These are phyloP conservation scores for Anagrus nilaparvatae DNA, from an alignment of 1,140 invertebrate genomes.

Conservation along the genomic window DNA sequence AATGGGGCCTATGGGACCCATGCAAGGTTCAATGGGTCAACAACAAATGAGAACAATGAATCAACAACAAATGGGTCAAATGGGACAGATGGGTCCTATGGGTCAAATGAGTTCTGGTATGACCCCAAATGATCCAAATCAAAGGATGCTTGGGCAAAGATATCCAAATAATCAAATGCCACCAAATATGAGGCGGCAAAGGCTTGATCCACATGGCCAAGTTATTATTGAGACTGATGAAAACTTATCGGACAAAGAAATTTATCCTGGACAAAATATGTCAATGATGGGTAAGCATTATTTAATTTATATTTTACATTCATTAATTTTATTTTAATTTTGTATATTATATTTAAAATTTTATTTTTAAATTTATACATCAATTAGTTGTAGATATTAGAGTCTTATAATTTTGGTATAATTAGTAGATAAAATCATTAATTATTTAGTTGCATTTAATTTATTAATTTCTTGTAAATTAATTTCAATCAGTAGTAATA, in stretches of 20 bases:
- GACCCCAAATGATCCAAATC: conserved; percentile 23
- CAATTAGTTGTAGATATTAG: no score
- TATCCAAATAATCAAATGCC: conserved; percentile 34
- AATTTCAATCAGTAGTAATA: no score
- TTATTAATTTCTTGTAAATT: no score
- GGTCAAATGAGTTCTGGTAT: conserved; percentile 16
- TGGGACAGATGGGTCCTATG: not conserved
- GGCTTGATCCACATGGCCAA: conserved; percentile 43
- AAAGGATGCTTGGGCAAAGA: conserved; percentile 20
- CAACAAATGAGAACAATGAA: not conserved
- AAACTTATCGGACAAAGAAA: conserved; percentile 78
- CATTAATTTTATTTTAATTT: not conserved
- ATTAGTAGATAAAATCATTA: no score
- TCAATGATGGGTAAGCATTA: conserved; percentile 46
- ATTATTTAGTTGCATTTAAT: no score
- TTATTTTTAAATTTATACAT: no score
- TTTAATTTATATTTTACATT: not conserved
- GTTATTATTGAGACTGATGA: conserved; percentile 74
- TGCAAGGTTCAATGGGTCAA: not conserved
- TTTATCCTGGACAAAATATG: conserved; percentile 56
- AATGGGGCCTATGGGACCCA: no score
- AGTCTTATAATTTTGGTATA: no score
- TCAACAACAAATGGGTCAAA: not conserved
- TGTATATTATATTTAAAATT: no score
- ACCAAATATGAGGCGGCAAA: conserved; percentile 39